Base-by-base conservation (phyloP, 2,888 invertebrate species). In the Synergus itoensis region DNA sequence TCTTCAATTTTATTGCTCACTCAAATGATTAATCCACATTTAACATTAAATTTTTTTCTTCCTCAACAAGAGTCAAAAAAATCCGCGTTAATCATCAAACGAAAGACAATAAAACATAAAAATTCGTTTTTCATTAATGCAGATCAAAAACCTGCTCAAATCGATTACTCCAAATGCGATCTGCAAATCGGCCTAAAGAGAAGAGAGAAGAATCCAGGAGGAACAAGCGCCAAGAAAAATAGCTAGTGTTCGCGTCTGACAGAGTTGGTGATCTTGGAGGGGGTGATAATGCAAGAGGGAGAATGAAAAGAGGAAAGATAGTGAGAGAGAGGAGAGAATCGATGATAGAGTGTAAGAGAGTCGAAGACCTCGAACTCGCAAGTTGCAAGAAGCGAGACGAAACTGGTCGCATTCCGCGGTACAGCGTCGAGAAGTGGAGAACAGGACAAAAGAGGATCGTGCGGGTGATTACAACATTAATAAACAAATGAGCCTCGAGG, bases 381-480 rank as follows among this genome's bases (percentile, higher is more conserved):
- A 82, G 78, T 85, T 78, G 85, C 86, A 84, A 87, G 88, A 86
- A 87, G 89, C 86, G 86, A 85, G 84, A 86, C 87, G 88, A 87
- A 89, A 89, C 90, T 91, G 91, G 90, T 90, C 90, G 90, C 91
- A 91, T 91, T 91, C 91, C 90, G 86, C 84, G 88, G 84, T 85
- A 87, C 85, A 86, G 85, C 84, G 86, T 79, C 86, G 77, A 69
- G 79, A 76, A 77, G 80, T 78, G 84, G 87, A 84, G 87, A 87
- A 88, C 87, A 88, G 89, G 90, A 91, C 90, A 90, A 90, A 90
- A 91, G 92, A 90, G 90, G 90, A 91, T 92, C 90, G 88, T 88
- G 88, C 90, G 88, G 88, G 88, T 91, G 91, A 92, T 92, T 92
- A 92, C 92, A 91, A 91, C 92, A 92, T 92, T 92, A 92, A 92